phyloP scores from a whole-genome alignment of 2,113 vertebrate genomes.

The Synodontis membranacea region DNA sequence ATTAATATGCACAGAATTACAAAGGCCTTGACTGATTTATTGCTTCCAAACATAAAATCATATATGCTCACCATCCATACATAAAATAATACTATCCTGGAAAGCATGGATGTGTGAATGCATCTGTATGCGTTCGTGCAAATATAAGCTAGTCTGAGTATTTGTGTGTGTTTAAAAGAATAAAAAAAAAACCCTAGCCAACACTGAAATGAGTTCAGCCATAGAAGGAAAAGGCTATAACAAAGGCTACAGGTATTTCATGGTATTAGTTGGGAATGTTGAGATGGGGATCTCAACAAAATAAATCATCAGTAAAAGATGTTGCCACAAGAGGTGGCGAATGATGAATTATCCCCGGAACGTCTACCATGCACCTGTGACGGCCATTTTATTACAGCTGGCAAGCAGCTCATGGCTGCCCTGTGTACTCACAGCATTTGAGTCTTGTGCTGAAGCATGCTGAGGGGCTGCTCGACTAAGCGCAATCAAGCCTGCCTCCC shows the following conservation, averaged over 20 bases:
- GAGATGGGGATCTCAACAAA: constrained; percentile 16
- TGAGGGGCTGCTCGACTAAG: background rate
- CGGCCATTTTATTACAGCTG: constrained; percentile 62
- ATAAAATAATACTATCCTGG: background rate
- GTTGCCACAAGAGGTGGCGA: constrained; percentile 42
- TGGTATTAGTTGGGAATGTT: constrained; percentile 26
- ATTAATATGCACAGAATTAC: background rate
- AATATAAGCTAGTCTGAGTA: background rate
- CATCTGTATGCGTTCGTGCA: background rate
- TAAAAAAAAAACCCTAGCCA: constrained; percentile 7
- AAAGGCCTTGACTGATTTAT: background rate
- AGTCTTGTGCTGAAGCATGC: constrained; percentile 12
- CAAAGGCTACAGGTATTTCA: constrained; percentile 26
- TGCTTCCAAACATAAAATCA: background rate
- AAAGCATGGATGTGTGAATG: background rate
- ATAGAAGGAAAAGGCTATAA: constrained; percentile 19
- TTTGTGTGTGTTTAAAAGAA: constrained; percentile 25
- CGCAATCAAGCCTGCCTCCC: background rate
- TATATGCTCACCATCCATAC: background rate
- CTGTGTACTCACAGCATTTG: constrained; percentile 22
- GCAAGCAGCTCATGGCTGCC: constrained; percentile 41
- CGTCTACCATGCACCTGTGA: constrained; percentile 56
- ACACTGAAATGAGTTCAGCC: background rate
- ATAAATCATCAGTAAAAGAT: constrained; percentile 52
- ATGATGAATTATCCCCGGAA: constrained; percentile 52